Conservation (phyloP, 1,140 invertebrate species). For the Diabrotica virgifera region DNA sequence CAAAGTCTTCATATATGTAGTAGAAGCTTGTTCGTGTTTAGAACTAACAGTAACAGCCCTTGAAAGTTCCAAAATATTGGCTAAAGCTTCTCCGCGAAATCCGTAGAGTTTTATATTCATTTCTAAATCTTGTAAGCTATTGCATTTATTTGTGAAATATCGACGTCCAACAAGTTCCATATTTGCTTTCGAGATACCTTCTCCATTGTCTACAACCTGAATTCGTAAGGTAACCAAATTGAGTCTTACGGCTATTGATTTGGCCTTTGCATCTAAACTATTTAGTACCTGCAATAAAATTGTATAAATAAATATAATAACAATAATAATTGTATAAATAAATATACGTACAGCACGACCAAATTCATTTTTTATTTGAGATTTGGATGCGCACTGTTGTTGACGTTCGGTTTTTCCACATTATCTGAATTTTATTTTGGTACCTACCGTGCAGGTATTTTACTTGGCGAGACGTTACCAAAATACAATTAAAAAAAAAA, state of each 20-base stretch:
- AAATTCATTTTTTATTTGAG: too few relatives aligned
- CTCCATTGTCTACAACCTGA: conserved; percentile 67
- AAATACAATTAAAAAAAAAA: too few relatives aligned
- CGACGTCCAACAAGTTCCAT: conserved; percentile 56
- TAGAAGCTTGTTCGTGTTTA: conserved; percentile 41
- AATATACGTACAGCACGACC: background rate
- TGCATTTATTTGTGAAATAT: conserved; percentile 63
- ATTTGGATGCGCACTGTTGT: too few relatives aligned
- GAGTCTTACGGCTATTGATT: conserved; percentile 60
- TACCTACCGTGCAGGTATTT: too few relatives aligned
- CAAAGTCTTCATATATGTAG: conserved; percentile 54
- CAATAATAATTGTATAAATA: too few relatives aligned
- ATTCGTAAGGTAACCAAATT: conserved; percentile 57
- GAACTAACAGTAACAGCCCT: conserved; percentile 57
- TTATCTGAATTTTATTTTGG: too few relatives aligned
- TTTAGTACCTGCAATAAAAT: conserved; percentile 57
- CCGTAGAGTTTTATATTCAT: conserved; percentile 57
- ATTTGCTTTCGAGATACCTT: conserved; percentile 54
- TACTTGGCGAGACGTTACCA: too few relatives aligned
- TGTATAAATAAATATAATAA: too few relatives aligned
- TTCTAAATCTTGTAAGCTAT: conserved; percentile 51
- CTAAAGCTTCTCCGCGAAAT: conserved; percentile 62
- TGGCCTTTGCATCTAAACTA: conserved; percentile 61
- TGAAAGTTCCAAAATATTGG: conserved; percentile 58
- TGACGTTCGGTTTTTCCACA: too few relatives aligned